Percentiles rank a stretch among this genome's conserved stretches.
Evolutionary conservation across 2,888 invertebrate genomes (phyloP).

Genomic region (Ligdia adustata): DNA sequence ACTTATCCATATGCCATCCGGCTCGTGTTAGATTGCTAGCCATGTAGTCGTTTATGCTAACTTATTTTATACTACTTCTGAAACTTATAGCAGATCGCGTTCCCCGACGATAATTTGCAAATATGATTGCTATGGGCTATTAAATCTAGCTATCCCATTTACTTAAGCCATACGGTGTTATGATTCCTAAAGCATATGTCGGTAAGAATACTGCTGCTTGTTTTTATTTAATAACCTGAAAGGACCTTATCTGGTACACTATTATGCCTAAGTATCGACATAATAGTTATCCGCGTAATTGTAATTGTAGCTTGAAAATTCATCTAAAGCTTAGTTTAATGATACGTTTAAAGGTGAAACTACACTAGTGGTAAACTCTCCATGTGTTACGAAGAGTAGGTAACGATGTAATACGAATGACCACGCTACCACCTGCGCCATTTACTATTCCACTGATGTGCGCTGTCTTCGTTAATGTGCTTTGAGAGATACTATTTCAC

Average conservation of each 20-base stretch:
- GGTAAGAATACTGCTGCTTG: too few relatives aligned
- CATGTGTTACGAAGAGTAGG: constrained; percentile 44
- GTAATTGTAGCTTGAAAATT: constrained; percentile 30
- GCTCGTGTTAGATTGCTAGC: not conserved
- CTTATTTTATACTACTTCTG: not conserved
- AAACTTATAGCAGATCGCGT: constrained; percentile 4
- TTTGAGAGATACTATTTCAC: not conserved
- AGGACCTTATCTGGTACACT: too few relatives aligned
- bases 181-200: too few relatives aligned
- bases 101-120: not conserved
- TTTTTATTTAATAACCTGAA: too few relatives aligned
- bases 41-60: not conserved
- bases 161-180: too few relatives aligned
- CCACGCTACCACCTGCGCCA: constrained; percentile 33
- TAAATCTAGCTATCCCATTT: constrained; percentile 18
- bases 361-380: constrained; percentile 36
- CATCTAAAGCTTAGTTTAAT: too few relatives aligned
- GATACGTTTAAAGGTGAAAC: constrained; percentile 44
- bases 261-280: too few relatives aligned
- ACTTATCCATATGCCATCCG: constrained; percentile 5
- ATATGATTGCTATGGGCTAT: not conserved
- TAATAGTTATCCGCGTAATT: too few relatives aligned
- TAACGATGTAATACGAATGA: constrained; percentile 50
- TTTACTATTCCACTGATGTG: constrained; percentile 25
- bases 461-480: constrained; percentile 26